Evolutionary conservation across 2,888 invertebrate species (phyloP).

Genomic region (Ormia ochracea): DNA sequence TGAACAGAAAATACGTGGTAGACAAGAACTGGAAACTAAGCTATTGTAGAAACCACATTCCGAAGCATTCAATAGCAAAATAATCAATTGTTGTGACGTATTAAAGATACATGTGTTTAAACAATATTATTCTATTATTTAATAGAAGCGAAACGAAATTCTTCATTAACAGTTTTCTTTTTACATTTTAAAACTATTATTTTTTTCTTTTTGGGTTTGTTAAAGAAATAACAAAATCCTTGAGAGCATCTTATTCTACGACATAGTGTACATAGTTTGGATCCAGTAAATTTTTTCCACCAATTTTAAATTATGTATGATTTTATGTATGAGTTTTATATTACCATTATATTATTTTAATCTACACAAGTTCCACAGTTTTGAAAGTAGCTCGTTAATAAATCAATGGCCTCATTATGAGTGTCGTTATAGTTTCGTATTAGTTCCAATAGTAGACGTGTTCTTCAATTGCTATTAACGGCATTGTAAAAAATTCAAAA

Average conservation of each 20-base stretch:
- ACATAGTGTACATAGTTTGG: background rate
- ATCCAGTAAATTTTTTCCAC: background rate
- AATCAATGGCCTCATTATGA: too few relatives aligned
- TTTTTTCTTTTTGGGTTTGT: background rate
- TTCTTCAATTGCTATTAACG: too few relatives aligned
- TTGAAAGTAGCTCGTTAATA: too few relatives aligned
- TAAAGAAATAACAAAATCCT: background rate
- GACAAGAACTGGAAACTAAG: background rate
- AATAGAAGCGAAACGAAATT: background rate
- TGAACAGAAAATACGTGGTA: background rate
- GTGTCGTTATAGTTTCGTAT: too few relatives aligned
- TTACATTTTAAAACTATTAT: background rate
- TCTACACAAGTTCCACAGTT: too few relatives aligned
- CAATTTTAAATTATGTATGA: slow-evolving; percentile 2
- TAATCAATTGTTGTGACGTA: background rate
- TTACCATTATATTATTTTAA: too few relatives aligned
- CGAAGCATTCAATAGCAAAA: background rate
- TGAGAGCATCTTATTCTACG: background rate
- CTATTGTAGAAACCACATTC: background rate
- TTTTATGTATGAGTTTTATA: too few relatives aligned
- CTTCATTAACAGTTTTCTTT: background rate
- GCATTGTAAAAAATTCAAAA: too few relatives aligned
- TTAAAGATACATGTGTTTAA: background rate
- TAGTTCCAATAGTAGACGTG: too few relatives aligned
- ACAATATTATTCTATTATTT: background rate